A percentile compares a stretch with the other conserved stretches of the same genome.
Evolutionary conservation across 2,797 vertebrate genomes (phyloP).

Genomic region (Myotis vivesi): DNA sequence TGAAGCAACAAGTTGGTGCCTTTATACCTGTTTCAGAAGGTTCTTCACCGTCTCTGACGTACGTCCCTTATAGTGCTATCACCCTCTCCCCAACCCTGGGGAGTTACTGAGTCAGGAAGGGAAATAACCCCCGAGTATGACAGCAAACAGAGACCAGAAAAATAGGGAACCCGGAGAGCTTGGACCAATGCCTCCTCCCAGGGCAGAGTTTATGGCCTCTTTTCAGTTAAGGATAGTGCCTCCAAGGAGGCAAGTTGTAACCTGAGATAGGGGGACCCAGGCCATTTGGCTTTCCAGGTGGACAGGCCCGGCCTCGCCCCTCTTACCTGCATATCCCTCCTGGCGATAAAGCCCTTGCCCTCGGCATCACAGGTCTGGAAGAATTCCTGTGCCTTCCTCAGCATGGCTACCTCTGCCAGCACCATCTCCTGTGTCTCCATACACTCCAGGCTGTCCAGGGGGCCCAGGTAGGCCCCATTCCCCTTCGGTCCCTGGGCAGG

Average conservation of each 20-base stretch:
- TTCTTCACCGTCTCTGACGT: neutral
- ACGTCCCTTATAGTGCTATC: neutral
- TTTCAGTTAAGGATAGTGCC: neutral
- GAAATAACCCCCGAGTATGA: neutral
- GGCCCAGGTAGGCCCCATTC: neutral
- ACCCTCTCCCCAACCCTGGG: neutral
- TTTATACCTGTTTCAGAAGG: neutral
- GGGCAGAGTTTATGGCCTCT: neutral
- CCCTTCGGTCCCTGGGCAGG: constrained; percentile 37
- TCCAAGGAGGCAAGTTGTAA: neutral
- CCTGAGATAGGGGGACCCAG: neutral
- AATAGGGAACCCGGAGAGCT: neutral
- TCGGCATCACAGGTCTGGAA: constrained; percentile 95
- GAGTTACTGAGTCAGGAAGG: neutral
- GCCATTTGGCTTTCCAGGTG: neutral
- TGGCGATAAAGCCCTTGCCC: constrained; percentile 92
- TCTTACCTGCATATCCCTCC: constrained; percentile 94
- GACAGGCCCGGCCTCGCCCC: neutral
- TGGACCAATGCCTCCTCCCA: neutral
- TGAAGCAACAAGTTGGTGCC: neutral
- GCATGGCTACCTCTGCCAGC: constrained; percentile 81
- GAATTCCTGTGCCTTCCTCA: constrained; percentile 91
- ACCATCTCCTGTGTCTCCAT: constrained; percentile 73
- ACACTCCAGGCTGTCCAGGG: constrained; percentile 46
- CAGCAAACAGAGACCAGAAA: neutral